These are phyloP conservation scores for Ctenicera cuprea DNA, from an alignment of 2,888 invertebrate genomes.

Conservation along the genomic window DNA sequence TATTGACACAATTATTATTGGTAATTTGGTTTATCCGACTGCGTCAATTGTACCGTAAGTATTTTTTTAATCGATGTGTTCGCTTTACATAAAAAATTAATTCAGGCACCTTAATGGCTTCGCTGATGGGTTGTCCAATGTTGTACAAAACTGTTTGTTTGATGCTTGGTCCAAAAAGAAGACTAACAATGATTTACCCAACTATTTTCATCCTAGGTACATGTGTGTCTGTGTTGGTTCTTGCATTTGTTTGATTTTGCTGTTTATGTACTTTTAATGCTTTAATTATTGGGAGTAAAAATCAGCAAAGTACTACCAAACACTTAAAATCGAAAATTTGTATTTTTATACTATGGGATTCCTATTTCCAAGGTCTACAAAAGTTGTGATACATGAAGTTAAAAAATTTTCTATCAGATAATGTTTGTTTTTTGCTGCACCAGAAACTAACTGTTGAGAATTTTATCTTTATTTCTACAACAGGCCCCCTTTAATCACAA, in stretches of 20 bases:
- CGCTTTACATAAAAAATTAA: constrained; percentile 10
- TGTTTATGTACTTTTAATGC: not conserved
- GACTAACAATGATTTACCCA: constrained; percentile 69
- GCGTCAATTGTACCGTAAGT: constrained; percentile 91
- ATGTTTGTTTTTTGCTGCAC: too few relatives aligned
- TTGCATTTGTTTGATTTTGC: constrained; percentile 73
- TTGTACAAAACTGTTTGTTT: constrained; percentile 82
- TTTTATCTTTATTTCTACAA: too few relatives aligned
- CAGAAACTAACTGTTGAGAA: too few relatives aligned
- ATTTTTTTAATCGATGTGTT: constrained; percentile 2
- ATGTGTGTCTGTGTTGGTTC: constrained; percentile 74
- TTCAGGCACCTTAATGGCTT: constrained; percentile 82
- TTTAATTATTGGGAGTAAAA: too few relatives aligned
- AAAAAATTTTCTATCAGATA: too few relatives aligned
- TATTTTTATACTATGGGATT: too few relatives aligned
- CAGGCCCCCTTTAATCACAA: too few relatives aligned
- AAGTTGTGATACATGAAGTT: too few relatives aligned
- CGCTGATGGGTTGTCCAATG: constrained; percentile 81
- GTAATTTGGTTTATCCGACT: constrained; percentile 87
- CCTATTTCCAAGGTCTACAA: too few relatives aligned
- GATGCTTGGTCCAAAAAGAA: constrained; percentile 76
- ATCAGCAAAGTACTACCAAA: too few relatives aligned
- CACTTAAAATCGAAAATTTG: too few relatives aligned
- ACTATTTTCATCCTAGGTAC: constrained; percentile 78
- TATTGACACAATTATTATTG: constrained; percentile 83